Base-by-base conservation (phyloP, 2,888 invertebrate species). In the Choreutis nemorana region DNA sequence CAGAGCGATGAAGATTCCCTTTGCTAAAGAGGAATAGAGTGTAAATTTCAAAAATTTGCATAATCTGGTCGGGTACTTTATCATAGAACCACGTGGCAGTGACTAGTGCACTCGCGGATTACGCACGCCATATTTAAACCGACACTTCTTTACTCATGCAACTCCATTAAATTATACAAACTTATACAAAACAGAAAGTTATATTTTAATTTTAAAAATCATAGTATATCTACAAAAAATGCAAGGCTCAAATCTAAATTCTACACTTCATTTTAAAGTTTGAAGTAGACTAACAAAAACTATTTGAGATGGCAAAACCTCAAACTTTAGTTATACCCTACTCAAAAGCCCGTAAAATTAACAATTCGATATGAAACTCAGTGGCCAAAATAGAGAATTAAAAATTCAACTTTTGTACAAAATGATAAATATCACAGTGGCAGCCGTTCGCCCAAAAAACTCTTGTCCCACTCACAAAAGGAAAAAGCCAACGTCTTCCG, bases 31-130 rank as follows among this genome's bases (percentile, higher is more conserved):
- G 52, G 51, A 65, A 67, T 37, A 46, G 52, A 43, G 42, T 51
- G 55, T 56, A 52, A 71, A 66, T 64, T 75, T 70, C 55, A 61
- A 68, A 63, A 68, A 78, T 78, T 78, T 78, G 77, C 78, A 78
- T 78, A 78, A 78, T 77, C 78, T 75, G 70, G 58, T 60, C 50
- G 65, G 66, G 77, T 57, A 78, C 73, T 78, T 78, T 77, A 77
- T 78, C 77, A 78, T 75, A 64, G 73, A 65, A 77, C 73, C 78
- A 78, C 78, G 78, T 78, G 78, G 72, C 67, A 65, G 68, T 78
- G 78, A 77, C 78, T 77, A 75, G 70, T 75, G 77, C 78, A 78
- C 54, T 68, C 55, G 63, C 58, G 72, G 77, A 72, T 73, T 77
- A 75, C 62, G 63, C 50, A 48, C 48, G 46, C 48, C 43, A 65